Conservation (phyloP, 2,113 vertebrate genomes). For the Cervus canadensis region DNA sequence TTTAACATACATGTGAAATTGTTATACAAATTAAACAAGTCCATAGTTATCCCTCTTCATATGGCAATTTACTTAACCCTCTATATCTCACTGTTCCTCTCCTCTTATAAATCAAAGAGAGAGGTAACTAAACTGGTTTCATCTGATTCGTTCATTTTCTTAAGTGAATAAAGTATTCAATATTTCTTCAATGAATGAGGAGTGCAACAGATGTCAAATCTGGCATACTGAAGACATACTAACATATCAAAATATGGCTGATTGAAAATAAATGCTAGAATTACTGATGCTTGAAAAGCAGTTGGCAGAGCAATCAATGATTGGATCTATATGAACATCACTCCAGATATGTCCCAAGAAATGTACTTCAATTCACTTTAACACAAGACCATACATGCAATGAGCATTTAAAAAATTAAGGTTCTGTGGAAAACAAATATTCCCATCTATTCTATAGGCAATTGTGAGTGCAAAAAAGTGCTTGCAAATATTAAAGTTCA, state of each 20-base stretch:
- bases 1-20: background rate
- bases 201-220: background rate
- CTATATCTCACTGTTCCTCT: background rate
- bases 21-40: background rate
- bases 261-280: background rate
- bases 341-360: background rate
- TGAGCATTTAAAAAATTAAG: background rate
- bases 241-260: background rate
- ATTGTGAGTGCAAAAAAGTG: background rate
- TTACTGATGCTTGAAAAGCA: background rate
- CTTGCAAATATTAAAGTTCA: background rate
- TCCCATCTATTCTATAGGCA: background rate
- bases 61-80: background rate
- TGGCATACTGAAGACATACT: background rate
- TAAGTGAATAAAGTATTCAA: background rate
- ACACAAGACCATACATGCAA: background rate
- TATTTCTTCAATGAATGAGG: background rate
- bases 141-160: background rate
- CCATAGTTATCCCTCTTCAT: background rate
- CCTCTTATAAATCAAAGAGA: conserved; percentile 3
- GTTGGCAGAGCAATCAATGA: background rate
- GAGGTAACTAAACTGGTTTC: background rate
- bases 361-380: background rate
- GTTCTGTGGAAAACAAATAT: background rate
- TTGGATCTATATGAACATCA: background rate